These are phyloP conservation scores for Lepidocyrtinus sp. DNA, from an alignment of 2,888 invertebrate species.

Conservation along the genomic window DNA sequence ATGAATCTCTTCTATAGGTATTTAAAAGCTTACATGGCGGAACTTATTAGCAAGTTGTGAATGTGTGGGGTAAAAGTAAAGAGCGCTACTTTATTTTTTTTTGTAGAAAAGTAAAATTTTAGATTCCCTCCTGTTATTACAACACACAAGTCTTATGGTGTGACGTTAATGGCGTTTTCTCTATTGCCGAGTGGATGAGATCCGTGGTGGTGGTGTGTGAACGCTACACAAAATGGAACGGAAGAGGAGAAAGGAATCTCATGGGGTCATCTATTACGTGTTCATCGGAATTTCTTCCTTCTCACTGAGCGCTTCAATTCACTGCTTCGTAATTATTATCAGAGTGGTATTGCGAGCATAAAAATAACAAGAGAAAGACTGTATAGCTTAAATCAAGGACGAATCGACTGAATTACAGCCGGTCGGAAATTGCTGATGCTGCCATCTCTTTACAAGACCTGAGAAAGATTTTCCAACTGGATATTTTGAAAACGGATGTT, in stretches of 20 bases:
- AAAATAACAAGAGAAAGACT: neutral
- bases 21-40: neutral
- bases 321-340: conserved; percentile 48
- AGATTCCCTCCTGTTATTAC: neutral
- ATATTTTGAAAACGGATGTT: too few relatives aligned
- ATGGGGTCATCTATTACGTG: conserved; percentile 53
- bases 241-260: conserved; percentile 35
- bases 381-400: neutral
- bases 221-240: neutral
- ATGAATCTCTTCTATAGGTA: neutral
- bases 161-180: conserved; percentile 47
- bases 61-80: neutral
- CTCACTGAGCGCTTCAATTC: neutral
- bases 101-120: neutral
- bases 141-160: neutral
- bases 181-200: too few relatives aligned
- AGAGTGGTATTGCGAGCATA: neutral
- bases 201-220: neutral
- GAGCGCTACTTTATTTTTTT: neutral
- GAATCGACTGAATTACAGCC: neutral
- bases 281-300: conserved; percentile 18
- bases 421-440: too few relatives aligned
- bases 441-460: too few relatives aligned
- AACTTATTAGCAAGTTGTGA: neutral
- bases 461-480: too few relatives aligned